Base-by-base conservation (phyloP, 2,113 vertebrate species). In the Hipposideros armiger region DNA sequence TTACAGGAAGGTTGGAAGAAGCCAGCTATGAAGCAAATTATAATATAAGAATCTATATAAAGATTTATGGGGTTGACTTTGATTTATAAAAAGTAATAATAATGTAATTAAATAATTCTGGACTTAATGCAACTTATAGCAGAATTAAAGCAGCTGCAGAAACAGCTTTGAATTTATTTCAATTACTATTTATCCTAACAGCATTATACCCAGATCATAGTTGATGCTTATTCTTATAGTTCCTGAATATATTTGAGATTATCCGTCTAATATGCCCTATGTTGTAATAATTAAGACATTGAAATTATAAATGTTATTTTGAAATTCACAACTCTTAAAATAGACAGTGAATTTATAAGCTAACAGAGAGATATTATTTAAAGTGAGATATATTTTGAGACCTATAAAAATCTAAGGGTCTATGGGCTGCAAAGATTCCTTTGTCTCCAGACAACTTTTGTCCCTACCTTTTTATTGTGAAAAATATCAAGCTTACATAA, bases 81-180 rank as follows among this genome's bases (percentile, higher is more conserved):
- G 94, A 97, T 83, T 98, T 96, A 96, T 78, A 94, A 94, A 98
- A 97, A 96, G 93, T 97, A 69, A 97, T 97, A 96, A 97, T 95
- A 97, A 97, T 76, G 36, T 98, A 98, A 98, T 93, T 96, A 97
- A 98, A 50, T 66, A 54, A 94, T 94, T 97, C 91, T 96, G 56
- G 67, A 96, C 96, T 93, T 80, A 95, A 94, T 74, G 54, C 70
- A 98, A 91, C 62, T 86, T 94, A 96, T 93, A 87, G 93, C 77
- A 86, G 74, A 74, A 88, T 67, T 91, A 96, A 95, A 97, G 89
- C 82, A 97, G 66, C 50, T 95, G 52, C 84, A 96, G 90, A 97
- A 97, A 98, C 95, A 96, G 96, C 82, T 98, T 97, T 66, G 52
- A 87, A 94, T 56, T 82, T 97, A 58, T 83, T 94, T 96, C 70